Percentiles rank a stretch among this genome's conserved stretches.
These are phyloP conservation scores for Nematostella vectensis DNA, from an alignment of 92 coral and sea anemone genomes.

Conservation along the genomic window DNA sequence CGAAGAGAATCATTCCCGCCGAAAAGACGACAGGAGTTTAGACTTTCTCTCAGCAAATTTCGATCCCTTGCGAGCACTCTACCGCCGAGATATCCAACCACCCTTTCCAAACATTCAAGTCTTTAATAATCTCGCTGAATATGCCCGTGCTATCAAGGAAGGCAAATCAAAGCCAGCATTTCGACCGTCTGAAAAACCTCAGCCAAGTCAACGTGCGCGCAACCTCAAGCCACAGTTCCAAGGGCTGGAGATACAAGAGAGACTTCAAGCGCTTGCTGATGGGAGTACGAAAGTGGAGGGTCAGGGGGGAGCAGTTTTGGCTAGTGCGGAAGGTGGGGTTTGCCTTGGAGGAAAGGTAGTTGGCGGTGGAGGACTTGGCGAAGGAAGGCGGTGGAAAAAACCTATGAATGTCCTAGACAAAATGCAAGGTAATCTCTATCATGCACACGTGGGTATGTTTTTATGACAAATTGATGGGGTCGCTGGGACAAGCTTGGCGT, in stretches of 20 bases:
- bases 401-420: conserved; percentile 64
- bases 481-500: too few species aligned
- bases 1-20: conserved; percentile 2
- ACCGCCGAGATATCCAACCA: conserved; percentile 52
- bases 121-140: conserved; percentile 80
- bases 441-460: too few species aligned
- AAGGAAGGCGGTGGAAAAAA: conserved; percentile 36
- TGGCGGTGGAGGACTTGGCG: conserved; percentile 10
- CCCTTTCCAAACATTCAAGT: conserved; percentile 79
- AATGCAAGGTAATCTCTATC: conserved; percentile 91
- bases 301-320: conserved; percentile 2
- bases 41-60: conserved; percentile 72
- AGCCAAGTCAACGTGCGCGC: conserved; percentile 37
- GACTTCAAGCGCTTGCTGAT: conserved; percentile 20
- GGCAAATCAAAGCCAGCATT: conserved; percentile 40
- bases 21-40: conserved; percentile 29
- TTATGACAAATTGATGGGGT: too few species aligned
- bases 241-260: conserved; percentile 16
- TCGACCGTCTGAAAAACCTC: conserved; percentile 2
- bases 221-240: conserved; percentile 70
- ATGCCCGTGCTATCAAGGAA: conserved; percentile 68
- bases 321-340: conserved; percentile 2
- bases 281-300: conserved; percentile 6
- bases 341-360: conserved; percentile 14
- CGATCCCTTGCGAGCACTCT: conserved; percentile 78